phyloP scores from a whole-genome alignment of 2,888 invertebrate genomes.

The Opisthograptis luteolata region DNA sequence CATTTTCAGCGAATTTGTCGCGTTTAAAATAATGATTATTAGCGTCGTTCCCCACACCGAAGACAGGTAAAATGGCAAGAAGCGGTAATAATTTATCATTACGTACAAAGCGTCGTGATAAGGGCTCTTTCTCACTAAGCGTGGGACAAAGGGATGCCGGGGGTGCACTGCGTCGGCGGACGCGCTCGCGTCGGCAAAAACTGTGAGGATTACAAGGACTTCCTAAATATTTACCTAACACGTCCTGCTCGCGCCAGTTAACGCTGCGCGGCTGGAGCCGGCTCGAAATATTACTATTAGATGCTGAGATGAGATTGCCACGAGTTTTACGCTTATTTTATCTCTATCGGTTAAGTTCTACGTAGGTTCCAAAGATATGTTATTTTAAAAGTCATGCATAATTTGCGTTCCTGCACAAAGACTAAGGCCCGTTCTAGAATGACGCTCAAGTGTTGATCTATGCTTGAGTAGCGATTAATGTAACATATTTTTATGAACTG shows the following conservation, averaged over 20 bases:
- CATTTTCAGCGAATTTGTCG: conserved; percentile 32
- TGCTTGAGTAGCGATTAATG: no score
- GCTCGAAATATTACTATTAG: conserved; percentile 28
- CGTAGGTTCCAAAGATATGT: background rate
- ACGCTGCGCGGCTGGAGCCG: conserved; percentile 40
- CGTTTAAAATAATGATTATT: conserved; percentile 37
- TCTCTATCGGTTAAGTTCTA: background rate
- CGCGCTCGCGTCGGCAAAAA: conserved; percentile 56
- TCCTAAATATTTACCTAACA: conserved; percentile 74
- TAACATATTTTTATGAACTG: no score
- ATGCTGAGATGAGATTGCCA: conserved; percentile 13
- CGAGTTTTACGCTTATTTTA: conserved; percentile 5
- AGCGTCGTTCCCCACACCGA: conserved; percentile 33
- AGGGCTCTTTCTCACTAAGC: conserved; percentile 56
- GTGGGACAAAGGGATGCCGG: conserved; percentile 61
- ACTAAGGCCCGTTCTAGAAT: no score
- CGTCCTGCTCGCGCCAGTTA: conserved; percentile 51
- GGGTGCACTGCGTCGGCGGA: conserved; percentile 30
- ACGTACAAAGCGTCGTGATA: conserved; percentile 65
- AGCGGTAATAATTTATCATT: conserved; percentile 66
- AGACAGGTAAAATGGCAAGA: conserved; percentile 42
- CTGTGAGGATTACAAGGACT: conserved; percentile 67
- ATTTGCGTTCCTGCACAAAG: no score
- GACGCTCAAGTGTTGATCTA: no score
- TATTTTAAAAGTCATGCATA: no score